These are phyloP conservation scores for Stegophylla sp. DNA, from an alignment of 2,888 invertebrate species.

Conservation along the genomic window DNA sequence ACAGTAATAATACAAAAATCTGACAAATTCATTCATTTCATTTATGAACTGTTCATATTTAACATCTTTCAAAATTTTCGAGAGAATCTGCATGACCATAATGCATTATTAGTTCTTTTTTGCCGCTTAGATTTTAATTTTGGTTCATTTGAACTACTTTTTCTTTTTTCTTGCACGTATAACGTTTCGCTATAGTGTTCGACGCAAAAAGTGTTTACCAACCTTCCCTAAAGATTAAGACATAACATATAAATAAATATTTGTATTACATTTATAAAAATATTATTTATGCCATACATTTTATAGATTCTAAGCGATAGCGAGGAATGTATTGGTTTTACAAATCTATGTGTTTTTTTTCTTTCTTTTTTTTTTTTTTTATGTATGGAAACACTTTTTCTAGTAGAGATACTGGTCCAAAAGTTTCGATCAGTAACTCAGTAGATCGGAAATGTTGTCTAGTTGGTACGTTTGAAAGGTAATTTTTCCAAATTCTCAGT, in stretches of 20 bases:
- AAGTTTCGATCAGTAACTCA: no score
- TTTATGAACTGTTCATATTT: background rate
- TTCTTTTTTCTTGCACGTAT: constrained; percentile 1
- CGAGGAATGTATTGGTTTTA: no score
- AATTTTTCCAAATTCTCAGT: no score
- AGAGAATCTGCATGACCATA: background rate
- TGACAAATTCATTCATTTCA: constrained; percentile 16
- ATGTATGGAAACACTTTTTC: no score
- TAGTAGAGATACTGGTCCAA: no score
- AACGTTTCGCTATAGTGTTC: constrained; percentile 6
- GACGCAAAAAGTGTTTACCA: constrained; percentile 8
- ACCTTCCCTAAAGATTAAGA: constrained; percentile 8
- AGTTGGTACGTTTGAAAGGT: no score
- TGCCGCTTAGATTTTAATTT: background rate
- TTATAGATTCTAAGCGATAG: no score
- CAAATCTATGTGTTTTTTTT: no score
- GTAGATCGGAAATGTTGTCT: no score
- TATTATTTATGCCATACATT: background rate
- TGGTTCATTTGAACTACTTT: constrained; percentile 16
- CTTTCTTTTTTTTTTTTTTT: no score
- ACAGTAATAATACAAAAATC: background rate
- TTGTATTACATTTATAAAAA: background rate
- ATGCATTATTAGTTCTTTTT: background rate
- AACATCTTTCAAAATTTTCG: constrained; percentile 1
- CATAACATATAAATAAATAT: constrained; percentile 6